Evolutionary conservation across 2,797 vertebrate genomes (phyloP), one percentile per base, ranked within the genome.

Genomic region (Tarsius wallacei): DNA sequence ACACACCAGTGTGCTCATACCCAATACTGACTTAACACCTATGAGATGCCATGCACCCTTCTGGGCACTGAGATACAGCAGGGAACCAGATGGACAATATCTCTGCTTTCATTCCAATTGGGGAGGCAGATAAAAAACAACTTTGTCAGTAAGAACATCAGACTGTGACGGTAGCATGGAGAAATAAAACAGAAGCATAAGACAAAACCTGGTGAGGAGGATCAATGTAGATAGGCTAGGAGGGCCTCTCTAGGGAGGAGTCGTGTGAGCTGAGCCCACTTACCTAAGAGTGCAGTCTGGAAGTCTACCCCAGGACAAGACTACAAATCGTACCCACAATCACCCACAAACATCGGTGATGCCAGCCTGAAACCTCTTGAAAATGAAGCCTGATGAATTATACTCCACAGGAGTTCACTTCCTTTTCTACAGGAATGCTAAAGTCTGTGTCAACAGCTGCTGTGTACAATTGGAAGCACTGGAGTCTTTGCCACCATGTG

Each of bases 381-480:
- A 71, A 93, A 87, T 92, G 47, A 94, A 92, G 81, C 16, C 64
- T 33, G 42, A 31, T 31, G n/a, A 93, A 87, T 90, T 89, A 84
- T 51, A 91, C 49, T 77, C 55, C 61, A 81, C 51, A 89, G 28
- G 24, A 86, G 64, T n/a, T 86, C 49, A 61, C 68, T 91, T 96
- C 57, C 86, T 89, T 89, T 96, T 93, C 86, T 76, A 28, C 26
- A 87, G 81, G 86, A 91, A 93, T 91, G 77, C 91, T 80, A 19
- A 76, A 94, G 64, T 77, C 80, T 94, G 11, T 95, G 71, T 93
- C 89, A 95, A 96, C 53, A 94, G 86, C 51, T 90, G 71, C 84
- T 68, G 22, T 73, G 55, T n/a, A 91, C 83, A 91, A 83, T 1
- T 31, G 33, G 89, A 89, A 95, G 86, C 59, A 14, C 21, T 28